These are phyloP conservation scores for Nerophis lumbriciformis DNA, from an alignment of 2,113 vertebrate genomes.

Conservation along the genomic window DNA sequence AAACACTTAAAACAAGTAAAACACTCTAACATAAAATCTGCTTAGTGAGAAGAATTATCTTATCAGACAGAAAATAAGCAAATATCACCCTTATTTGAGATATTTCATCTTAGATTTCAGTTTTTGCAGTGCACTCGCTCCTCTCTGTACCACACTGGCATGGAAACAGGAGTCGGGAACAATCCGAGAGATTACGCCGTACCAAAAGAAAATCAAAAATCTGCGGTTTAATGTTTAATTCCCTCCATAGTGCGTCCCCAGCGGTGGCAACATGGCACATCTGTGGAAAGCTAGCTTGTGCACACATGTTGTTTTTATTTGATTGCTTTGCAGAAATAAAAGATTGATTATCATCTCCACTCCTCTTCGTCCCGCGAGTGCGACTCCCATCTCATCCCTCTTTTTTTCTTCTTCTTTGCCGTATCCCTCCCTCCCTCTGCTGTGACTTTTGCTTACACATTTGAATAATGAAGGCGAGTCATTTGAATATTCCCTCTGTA, in stretches of 20 bases:
- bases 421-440: slow-evolving; percentile 30
- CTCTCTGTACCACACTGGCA: no score
- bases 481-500: slow-evolving; percentile 82
- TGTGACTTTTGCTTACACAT: slow-evolving; percentile 74
- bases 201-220: no score
- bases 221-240: not conserved
- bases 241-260: not conserved
- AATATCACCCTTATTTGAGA: no score
- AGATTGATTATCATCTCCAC: slow-evolving; percentile 64
- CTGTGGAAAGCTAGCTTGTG: not conserved
- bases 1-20: no score
- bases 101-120: no score
- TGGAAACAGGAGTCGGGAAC: no score
- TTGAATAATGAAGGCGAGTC: slow-evolving; percentile 76
- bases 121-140: no score
- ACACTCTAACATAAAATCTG: no score
- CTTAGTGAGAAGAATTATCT: no score
- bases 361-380: slow-evolving; percentile 51
- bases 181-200: no score
- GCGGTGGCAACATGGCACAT: no score
- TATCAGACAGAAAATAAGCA: no score
- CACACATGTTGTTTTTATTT: slow-evolving; percentile 31
- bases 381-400: slow-evolving; percentile 60
- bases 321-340: slow-evolving; percentile 59
- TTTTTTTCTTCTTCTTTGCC: slow-evolving; percentile 13